phyloP scores from a whole-genome alignment of 2,888 invertebrate species.

The Merodon equestris region DNA sequence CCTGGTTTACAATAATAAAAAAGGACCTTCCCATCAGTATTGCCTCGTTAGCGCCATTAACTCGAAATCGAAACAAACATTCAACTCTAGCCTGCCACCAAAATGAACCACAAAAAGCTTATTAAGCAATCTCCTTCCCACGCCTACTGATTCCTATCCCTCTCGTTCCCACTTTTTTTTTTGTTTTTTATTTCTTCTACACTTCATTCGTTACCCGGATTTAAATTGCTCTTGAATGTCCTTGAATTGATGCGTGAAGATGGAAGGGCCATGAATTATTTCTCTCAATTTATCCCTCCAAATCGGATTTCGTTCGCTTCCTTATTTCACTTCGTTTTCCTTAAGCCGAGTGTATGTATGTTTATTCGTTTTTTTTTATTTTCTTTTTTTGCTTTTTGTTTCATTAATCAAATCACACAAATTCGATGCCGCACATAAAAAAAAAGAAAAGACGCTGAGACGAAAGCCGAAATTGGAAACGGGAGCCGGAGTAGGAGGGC shows the following conservation, averaged over 20 bases:
- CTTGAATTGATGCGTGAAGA: constrained; percentile 34
- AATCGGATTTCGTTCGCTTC: constrained; percentile 47
- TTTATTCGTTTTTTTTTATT: not conserved
- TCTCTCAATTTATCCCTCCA: constrained; percentile 47
- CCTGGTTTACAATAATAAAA: too few species aligned
- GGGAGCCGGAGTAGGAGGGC: not conserved
- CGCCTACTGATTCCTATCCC: not conserved
- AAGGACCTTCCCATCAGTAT: too few species aligned
- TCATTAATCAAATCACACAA: constrained; percentile 58
- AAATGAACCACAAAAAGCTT: constrained; percentile 1
- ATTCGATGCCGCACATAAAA: constrained; percentile 32
- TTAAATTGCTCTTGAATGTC: constrained; percentile 43
- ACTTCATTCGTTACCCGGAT: constrained; percentile 32
- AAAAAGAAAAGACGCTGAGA: constrained; percentile 4
- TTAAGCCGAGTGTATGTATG: not conserved
- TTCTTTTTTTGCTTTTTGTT: constrained; percentile 41
- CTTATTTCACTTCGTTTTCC: constrained; percentile 4
- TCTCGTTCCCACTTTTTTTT: not conserved
- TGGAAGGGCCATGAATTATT: constrained; percentile 48
- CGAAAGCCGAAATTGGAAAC: not conserved
- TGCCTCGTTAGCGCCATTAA: too few species aligned
- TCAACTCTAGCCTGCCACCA: not conserved
- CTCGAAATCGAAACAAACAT: not conserved
- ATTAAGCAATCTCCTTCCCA: not conserved
- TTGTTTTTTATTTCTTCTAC: constrained; percentile 1